Evolutionary conservation across 2,797 vertebrate species (phyloP), one percentile per base, ranked within the genome.

Genomic region (Carcharodon carcharias): DNA sequence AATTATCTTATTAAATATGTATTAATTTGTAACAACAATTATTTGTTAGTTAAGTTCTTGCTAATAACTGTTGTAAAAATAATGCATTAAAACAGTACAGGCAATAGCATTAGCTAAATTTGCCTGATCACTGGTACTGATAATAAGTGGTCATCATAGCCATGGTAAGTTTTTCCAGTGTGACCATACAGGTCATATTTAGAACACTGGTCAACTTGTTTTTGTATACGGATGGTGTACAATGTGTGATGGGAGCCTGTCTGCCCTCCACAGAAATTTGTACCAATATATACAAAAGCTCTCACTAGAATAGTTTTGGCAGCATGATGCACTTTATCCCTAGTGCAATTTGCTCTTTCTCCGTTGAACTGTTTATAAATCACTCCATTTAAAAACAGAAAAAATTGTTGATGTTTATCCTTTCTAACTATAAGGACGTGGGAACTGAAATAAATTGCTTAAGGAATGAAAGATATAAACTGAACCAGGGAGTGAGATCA

Each of bases 401-500:
- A 40, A 85, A 95, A 77, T 95, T 95, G 94, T 95, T 95, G 94
- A 77, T 95, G 69, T 95, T 95, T 95, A 77, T 95, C 94, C 69
- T 95, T 95, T 95, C 94, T 58, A 77, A 95, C 94, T 54, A 56
- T 77, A 95, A 77, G 50, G 94, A 95, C 69, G 18, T 95, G 94
- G 94, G 94, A 95, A 77, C 94, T 95, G 94, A 95, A 69, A 77
- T 71, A 95, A 77, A 95, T 77, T 58, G 94, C 69, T 77, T 56
- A 95, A 77, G 94, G 94, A 95, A 95, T 77, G 94, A 73, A 95
- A 95, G 94, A 95, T 73, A 58, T 95, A 95, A 95, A 95, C 94
- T 73, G 45, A 95, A 95, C 94, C 45, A 77, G 94, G 94, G 94
- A 95, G 77, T 71, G 94, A 58, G 94, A 95, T 95, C 94, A 95